These are phyloP conservation scores for Erebia palarica DNA, from an alignment of 2,888 invertebrate genomes.

Conservation along the genomic window DNA sequence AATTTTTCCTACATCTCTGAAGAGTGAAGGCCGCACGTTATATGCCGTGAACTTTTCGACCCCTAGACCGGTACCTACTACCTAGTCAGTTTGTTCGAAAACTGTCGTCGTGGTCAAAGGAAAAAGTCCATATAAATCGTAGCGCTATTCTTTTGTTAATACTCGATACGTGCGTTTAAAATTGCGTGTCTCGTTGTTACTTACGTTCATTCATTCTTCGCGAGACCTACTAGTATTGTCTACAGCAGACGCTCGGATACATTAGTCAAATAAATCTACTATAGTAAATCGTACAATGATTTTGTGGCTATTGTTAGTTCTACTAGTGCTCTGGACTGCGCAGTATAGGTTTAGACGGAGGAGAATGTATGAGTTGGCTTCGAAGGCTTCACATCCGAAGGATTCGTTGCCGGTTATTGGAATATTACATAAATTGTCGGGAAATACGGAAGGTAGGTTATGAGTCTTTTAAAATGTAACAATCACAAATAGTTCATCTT, in stretches of 20 bases:
- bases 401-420: slow-evolving; percentile 59
- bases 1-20: slow-evolving; percentile 48
- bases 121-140: slow-evolving; percentile 45
- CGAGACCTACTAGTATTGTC: not conserved
- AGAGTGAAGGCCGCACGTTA: slow-evolving; percentile 49
- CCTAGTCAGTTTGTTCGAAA: slow-evolving; percentile 48
- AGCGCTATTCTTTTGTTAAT: slow-evolving; percentile 36
- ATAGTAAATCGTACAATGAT: slow-evolving; percentile 48
- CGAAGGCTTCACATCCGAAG: slow-evolving; percentile 46
- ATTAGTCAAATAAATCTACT: not conserved
- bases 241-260: not conserved
- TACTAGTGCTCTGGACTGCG: slow-evolving; percentile 49
- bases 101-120: slow-evolving; percentile 41
- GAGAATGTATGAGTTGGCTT: slow-evolving; percentile 59
- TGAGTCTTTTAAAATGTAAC: not conserved
- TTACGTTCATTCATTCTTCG: slow-evolving; percentile 14
- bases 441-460: slow-evolving; percentile 58
- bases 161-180: slow-evolving; percentile 27
- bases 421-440: slow-evolving; percentile 53
- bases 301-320: slow-evolving; percentile 50
- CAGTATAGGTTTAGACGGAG: slow-evolving; percentile 57
- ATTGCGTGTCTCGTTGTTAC: slow-evolving; percentile 25
- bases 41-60: slow-evolving; percentile 55
- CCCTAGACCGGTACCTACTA: slow-evolving; percentile 39
- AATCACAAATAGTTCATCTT: too few relatives aligned